These are phyloP conservation scores for Palythoa caribaeorum DNA, from an alignment of 92 coral and sea anemone genomes.

Conservation along the genomic window DNA sequence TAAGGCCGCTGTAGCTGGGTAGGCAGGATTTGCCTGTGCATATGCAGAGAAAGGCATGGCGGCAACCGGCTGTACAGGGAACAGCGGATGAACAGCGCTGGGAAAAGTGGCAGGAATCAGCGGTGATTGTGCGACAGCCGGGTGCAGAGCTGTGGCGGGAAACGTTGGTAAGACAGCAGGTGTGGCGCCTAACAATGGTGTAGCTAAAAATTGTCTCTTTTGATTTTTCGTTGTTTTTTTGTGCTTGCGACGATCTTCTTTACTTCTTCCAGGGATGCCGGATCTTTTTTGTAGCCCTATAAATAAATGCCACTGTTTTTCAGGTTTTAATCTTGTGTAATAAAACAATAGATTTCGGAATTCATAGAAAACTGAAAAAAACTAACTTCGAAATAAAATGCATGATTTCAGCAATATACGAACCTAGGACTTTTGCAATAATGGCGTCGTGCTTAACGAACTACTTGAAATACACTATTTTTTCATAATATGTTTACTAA, in stretches of 20 bases:
- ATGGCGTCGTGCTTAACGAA: too few species aligned
- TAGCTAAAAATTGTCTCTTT: not conserved
- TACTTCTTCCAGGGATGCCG: not conserved
- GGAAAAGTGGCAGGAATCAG: slow-evolving; percentile 22
- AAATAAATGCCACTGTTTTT: not conserved
- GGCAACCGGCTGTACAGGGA: slow-evolving; percentile 1
- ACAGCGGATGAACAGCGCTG: not conserved
- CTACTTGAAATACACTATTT: too few species aligned
- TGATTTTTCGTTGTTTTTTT: not conserved
- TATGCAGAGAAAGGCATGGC: slow-evolving; percentile 14
- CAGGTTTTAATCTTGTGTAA: not conserved
- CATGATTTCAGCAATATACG: too few species aligned
- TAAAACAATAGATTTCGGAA: not conserved
- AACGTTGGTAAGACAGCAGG: slow-evolving; percentile 12
- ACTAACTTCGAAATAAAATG: too few species aligned
- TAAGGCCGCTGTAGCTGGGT: not conserved
- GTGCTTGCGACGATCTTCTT: not conserved
- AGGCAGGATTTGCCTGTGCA: not conserved
- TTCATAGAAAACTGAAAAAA: too few species aligned
- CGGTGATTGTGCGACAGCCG: not conserved
- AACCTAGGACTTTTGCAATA: too few species aligned
- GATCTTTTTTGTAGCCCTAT: not conserved
- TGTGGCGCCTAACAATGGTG: not conserved
- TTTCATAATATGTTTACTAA: too few species aligned
- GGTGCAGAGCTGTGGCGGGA: slow-evolving; percentile 39